phyloP scores from a whole-genome alignment of 2,888 invertebrate species.

The Hemistola chrysoprasaria region DNA sequence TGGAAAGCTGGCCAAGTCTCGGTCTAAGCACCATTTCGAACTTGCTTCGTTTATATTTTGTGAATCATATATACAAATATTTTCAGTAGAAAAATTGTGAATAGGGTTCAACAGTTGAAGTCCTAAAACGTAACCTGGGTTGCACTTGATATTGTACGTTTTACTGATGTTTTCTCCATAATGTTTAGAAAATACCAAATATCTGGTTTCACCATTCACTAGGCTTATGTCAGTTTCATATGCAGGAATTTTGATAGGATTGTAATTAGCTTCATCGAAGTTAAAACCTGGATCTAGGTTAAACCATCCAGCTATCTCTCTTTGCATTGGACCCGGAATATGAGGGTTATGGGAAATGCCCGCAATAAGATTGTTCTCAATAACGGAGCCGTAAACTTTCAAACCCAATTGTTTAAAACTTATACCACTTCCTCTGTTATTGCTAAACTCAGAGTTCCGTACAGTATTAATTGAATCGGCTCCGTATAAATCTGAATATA shows the following conservation, averaged over 20 bases:
- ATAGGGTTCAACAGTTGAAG: conserved; percentile 95
- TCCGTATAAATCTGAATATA: conserved; percentile 97
- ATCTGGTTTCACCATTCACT: conserved; percentile 89
- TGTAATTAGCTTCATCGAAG: conserved; percentile 86
- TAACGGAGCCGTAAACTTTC: conserved; percentile 87
- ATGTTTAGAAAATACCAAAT: conserved; percentile 88
- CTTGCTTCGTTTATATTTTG: conserved; percentile 85
- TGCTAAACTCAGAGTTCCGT: conserved; percentile 91
- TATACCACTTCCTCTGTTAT: conserved; percentile 94
- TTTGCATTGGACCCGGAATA: conserved; percentile 90
- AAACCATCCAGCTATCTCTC: conserved; percentile 97
- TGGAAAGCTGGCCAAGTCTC: conserved; percentile 95
- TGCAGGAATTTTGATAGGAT: conserved; percentile 87
- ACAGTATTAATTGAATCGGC: conserved; percentile 91
- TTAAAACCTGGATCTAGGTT: conserved; percentile 85
- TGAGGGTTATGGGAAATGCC: conserved; percentile 97
- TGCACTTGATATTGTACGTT: conserved; percentile 85
- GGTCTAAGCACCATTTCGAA: conserved; percentile 88
- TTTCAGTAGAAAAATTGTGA: conserved; percentile 93
- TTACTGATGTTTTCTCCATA: conserved; percentile 81
- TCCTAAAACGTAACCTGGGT: conserved; percentile 93
- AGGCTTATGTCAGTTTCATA: conserved; percentile 83
- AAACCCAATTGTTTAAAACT: conserved; percentile 94
- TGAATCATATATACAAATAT: conserved; percentile 90
- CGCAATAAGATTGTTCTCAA: conserved; percentile 92